Evolutionary conservation across 2,888 invertebrate genomes (phyloP).

Genomic region (Agapostemon virescens): DNA sequence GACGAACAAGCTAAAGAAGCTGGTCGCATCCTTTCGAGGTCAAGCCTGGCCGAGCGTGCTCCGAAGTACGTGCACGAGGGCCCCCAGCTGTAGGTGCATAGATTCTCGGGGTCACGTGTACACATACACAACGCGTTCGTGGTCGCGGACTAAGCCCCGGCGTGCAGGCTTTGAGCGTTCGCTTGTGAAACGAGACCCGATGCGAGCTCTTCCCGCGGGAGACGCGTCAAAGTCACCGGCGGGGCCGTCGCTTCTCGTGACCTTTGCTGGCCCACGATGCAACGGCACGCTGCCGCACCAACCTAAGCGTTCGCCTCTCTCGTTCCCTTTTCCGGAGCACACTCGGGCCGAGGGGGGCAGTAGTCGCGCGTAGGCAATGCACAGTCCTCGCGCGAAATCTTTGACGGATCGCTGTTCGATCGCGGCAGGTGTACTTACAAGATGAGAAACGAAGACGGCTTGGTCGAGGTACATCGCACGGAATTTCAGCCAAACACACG

Average conservation of each 20-base stretch:
- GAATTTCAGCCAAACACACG: conserved; percentile 45
- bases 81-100: conserved; percentile 22
- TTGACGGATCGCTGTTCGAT: background rate
- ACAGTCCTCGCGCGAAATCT: no score
- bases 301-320: conserved; percentile 20
- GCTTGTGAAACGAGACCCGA: conserved; percentile 66
- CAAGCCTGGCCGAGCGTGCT: conserved; percentile 31
- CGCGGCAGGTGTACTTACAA: conserved; percentile 60
- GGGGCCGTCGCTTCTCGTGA: conserved; percentile 55
- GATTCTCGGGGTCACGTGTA: conserved; percentile 50
- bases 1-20: conserved; percentile 1
- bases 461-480: conserved; percentile 66
- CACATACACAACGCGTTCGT: conserved; percentile 45
- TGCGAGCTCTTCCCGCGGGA: conserved; percentile 61
- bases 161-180: conserved; percentile 56
- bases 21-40: conserved; percentile 43
- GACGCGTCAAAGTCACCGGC: conserved; percentile 63
- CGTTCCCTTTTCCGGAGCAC: background rate
- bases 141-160: conserved; percentile 27
- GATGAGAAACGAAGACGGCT: conserved; percentile 58
- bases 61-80: conserved; percentile 31
- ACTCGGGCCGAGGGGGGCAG: conserved; percentile 1
- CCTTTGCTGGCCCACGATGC: conserved; percentile 55
- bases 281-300: conserved; percentile 25
- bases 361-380: no score